Evolutionary conservation across 2,888 invertebrate species (phyloP), one percentile per base, ranked within the genome.

Genomic region (Cheilosia variabilis): DNA sequence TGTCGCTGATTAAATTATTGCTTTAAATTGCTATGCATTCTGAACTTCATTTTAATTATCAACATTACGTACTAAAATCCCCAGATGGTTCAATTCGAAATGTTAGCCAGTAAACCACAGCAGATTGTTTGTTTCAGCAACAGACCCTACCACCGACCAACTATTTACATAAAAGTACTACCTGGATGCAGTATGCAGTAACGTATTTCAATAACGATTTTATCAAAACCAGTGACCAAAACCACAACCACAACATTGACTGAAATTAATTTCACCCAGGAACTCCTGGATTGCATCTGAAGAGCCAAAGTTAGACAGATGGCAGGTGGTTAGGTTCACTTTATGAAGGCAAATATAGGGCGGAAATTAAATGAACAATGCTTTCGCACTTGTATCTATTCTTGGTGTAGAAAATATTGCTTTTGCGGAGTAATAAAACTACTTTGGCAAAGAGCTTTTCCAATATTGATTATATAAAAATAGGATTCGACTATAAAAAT

Each of bases 201-300:
- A 24, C 5, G 57, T 57, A 13, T 60, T 41, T 22, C 31, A 50
- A 31, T 50, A 34, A 19, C 4, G 10, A 47, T 19, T 47, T 45
- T 27, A 45, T 62, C 17, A 50, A 19, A 31, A 19, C 6, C 27
- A 13, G 55, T 19, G 55, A 13, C 43, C 43, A 15, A 31, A 65
- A 34, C 73, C 63, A 7, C 37, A 65, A 47, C 73, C 57, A 15
- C 57, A 75, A 50, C 57, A 66, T 37, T 68, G 19, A 31, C 19
- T 58, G 19, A 47, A 66, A 65, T 58, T n/a, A 50, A 66, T 41
- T 65, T 58, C 10, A 57, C 50, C 27, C 27, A 50, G 31, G 22
- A 24, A 63, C 7, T 45, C 31, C 10, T 58, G 52, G 45, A 66
- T 66, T 75, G 65, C 66, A 65, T 50, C 22, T 66, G 22, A 19